These are phyloP conservation scores for Plebejus anna DNA, from an alignment of 2,888 invertebrate genomes.

Conservation along the genomic window DNA sequence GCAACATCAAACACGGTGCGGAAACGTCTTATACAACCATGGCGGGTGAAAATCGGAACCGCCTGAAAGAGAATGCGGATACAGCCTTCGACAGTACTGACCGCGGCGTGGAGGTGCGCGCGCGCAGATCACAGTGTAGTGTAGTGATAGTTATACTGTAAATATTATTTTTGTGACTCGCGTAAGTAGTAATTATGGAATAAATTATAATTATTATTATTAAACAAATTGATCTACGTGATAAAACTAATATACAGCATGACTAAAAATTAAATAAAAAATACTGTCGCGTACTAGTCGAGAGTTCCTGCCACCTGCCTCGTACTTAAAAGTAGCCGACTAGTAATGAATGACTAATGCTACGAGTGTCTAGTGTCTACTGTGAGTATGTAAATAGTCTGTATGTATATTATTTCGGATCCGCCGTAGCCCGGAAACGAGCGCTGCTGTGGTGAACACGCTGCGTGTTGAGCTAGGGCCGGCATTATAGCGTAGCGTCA, in stretches of 20 bases:
- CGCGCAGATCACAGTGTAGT: conserved; percentile 1
- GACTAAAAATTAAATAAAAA: neutral
- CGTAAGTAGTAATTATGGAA: neutral
- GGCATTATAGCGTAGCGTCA: conserved; percentile 48
- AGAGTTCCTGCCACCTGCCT: neutral
- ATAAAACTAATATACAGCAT: neutral
- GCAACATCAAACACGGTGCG: neutral
- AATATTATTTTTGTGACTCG: neutral
- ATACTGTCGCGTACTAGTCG: neutral
- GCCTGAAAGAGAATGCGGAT: conserved; percentile 19
- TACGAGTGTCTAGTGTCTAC: conserved; percentile 7
- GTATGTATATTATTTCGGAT: conserved; percentile 40
- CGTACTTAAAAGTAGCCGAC: neutral
- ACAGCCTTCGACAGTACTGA: neutral
- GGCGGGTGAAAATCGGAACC: conserved; percentile 10
- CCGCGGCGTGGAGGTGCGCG: conserved; percentile 8
- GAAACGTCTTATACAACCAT: neutral
- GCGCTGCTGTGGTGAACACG: conserved; percentile 52
- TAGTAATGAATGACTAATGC: conserved; percentile 21
- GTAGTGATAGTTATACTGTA: neutral
- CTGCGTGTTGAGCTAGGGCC: conserved; percentile 75
- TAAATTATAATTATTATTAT: neutral
- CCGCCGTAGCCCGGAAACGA: conserved; percentile 41
- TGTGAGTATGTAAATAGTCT: conserved; percentile 32
- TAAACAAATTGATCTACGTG: too few species aligned